A percentile compares a stretch with the other conserved stretches of the same genome.
phyloP scores from a whole-genome alignment of 37 sponge, comb jelly and placozoan genomes.

The Amphimedon queenslandica region DNA sequence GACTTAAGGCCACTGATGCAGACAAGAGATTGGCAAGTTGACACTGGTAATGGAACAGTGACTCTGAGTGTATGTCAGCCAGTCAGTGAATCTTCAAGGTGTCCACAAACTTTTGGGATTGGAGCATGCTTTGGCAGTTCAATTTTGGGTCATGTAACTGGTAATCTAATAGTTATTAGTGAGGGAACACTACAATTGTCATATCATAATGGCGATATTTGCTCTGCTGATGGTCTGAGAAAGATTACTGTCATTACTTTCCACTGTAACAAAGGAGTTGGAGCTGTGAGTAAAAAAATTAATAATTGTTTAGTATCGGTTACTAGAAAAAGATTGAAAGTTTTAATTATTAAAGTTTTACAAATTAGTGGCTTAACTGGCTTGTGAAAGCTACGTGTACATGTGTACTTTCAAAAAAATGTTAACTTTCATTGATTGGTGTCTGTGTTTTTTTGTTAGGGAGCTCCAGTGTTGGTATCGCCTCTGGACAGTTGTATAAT shows the following conservation, averaged over 20 bases:
- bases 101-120: constrained; percentile 31
- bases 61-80: constrained; percentile 50
- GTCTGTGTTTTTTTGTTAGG: constrained; percentile 1
- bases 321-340: no score
- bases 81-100: background rate
- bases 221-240: constrained; percentile 15
- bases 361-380: no score
- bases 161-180: constrained; percentile 37
- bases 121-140: constrained; percentile 36
- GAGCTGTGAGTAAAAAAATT: constrained; percentile 44
- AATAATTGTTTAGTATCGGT: no score
- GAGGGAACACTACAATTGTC: constrained; percentile 32
- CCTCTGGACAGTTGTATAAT: constrained; percentile 16
- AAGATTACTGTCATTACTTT: constrained; percentile 25
- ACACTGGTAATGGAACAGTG: background rate
- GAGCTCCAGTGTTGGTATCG: constrained; percentile 23
- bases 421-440: background rate
- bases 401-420: background rate
- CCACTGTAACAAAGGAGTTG: constrained; percentile 25
- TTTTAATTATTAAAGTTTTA: no score
- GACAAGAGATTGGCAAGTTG: constrained; percentile 22
- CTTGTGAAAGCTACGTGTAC: background rate
- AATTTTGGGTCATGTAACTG: constrained; percentile 36
- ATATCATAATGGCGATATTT: constrained; percentile 47
- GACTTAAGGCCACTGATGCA: constrained; percentile 46